Conservation (phyloP, 1,140 invertebrate genomes). For the Drosophila baimaii region DNA sequence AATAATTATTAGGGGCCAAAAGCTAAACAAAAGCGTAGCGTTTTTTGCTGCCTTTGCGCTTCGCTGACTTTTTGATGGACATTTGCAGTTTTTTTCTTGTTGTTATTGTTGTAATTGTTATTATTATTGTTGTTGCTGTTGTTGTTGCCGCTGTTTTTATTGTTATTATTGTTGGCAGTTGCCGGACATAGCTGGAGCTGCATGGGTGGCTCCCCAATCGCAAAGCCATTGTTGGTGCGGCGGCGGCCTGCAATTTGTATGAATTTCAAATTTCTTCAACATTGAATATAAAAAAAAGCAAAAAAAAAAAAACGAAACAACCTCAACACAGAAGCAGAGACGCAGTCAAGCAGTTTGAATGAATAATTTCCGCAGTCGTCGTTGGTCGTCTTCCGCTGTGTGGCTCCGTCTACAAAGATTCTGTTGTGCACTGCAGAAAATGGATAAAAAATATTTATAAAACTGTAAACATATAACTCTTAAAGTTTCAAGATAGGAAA, state of each 20-base stretch:
- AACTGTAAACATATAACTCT: too few relatives aligned
- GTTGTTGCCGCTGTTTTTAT: slow-evolving; percentile 13
- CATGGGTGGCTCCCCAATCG: slow-evolving; percentile 65
- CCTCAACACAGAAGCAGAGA: slow-evolving; percentile 21
- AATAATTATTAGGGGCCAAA: slow-evolving; percentile 45
- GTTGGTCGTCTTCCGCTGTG: slow-evolving; percentile 50
- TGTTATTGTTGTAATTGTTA: slow-evolving; percentile 10
- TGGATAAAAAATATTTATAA: too few relatives aligned
- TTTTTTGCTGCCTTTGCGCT: slow-evolving; percentile 56
- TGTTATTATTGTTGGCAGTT: slow-evolving; percentile 34
- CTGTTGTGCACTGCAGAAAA: slow-evolving; percentile 41
- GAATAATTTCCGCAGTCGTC: slow-evolving; percentile 80
- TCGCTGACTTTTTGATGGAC: slow-evolving; percentile 76
- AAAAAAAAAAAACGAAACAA: slow-evolving; percentile 23
- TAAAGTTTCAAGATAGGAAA: too few relatives aligned
- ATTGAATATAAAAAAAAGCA: slow-evolving; percentile 53
- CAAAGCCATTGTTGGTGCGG: slow-evolving; percentile 52
- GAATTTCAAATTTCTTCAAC: slow-evolving; percentile 75
- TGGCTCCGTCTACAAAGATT: slow-evolving; percentile 71
- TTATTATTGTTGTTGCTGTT: slow-evolving; percentile 21
- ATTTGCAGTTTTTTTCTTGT: slow-evolving; percentile 33
- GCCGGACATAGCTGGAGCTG: slow-evolving; percentile 71
- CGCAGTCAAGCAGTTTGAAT: slow-evolving; percentile 67
- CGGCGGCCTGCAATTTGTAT: slow-evolving; percentile 78
- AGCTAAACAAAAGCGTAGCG: slow-evolving; percentile 40